These are phyloP conservation scores for Stegodyphus dumicola DNA, from an alignment of 1,140 invertebrate species.

Conservation along the genomic window DNA sequence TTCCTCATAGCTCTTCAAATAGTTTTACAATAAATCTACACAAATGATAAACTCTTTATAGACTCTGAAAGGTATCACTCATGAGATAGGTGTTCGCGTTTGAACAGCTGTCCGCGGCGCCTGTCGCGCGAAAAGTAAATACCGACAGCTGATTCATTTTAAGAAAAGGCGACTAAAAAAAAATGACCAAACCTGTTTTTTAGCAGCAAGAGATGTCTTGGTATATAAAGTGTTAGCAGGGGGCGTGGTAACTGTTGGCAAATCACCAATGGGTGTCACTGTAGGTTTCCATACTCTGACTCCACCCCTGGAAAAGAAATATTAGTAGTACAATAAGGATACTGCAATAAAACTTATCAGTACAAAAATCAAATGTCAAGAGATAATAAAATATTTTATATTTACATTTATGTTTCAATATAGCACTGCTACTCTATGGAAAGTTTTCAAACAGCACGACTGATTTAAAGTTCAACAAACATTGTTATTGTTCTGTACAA, in stretches of 20 bases:
- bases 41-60: no score
- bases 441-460: no score
- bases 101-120: constrained; percentile 17
- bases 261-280: constrained; percentile 63
- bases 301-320: constrained; percentile 47
- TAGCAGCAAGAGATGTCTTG: constrained; percentile 86
- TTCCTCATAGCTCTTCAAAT: no score
- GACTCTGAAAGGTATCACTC: no score
- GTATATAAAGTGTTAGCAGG: constrained; percentile 77
- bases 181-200: constrained; percentile 71
- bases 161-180: not conserved
- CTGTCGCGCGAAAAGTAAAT: constrained; percentile 27
- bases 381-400: no score
- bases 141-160: constrained; percentile 49
- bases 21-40: no score
- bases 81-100: not conserved
- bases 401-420: no score
- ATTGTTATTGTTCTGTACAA: no score
- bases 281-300: constrained; percentile 62
- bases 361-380: no score
- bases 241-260: constrained; percentile 70
- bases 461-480: no score
- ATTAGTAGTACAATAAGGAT: not conserved
- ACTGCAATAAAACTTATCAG: no score
- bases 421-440: no score